These are phyloP conservation scores for Rana temporaria DNA, from an alignment of 2,113 vertebrate species.

Conservation along the genomic window DNA sequence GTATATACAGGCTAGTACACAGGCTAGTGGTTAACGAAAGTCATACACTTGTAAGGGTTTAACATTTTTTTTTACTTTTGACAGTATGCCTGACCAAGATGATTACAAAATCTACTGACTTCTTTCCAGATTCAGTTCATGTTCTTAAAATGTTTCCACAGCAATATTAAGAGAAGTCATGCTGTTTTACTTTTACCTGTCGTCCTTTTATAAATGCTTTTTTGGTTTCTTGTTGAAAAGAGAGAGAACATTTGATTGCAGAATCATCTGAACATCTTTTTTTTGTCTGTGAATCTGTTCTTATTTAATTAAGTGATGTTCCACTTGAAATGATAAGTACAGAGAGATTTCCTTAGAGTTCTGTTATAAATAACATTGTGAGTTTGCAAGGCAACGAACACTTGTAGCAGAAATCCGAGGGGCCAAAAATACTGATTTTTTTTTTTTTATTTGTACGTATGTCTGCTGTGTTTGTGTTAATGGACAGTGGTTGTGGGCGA, in stretches of 20 bases:
- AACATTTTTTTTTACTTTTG: no score
- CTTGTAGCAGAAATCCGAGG: neutral
- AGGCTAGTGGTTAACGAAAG: no score
- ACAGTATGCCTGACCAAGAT: no score
- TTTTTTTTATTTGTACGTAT: neutral
- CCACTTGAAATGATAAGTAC: neutral
- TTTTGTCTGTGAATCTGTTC: neutral
- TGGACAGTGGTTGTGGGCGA: neutral
- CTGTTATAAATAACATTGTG: slow-evolving; percentile 2
- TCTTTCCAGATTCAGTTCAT: no score
- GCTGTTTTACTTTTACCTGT: slow-evolving; percentile 23
- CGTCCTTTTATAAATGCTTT: neutral
- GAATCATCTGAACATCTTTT: slow-evolving; percentile 3
- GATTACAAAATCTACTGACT: no score
- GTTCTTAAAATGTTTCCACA: neutral
- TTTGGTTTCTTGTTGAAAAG: slow-evolving; percentile 17
- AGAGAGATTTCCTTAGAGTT: neutral
- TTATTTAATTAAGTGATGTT: neutral
- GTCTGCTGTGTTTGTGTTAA: slow-evolving; percentile 6
- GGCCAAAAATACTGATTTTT: neutral
- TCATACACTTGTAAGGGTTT: no score
- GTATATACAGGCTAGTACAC: no score
- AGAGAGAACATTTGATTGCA: slow-evolving; percentile 39
- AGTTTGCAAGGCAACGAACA: neutral
- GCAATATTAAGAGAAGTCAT: slow-evolving; percentile 19